Conservation (phyloP, 2,888 invertebrate genomes). For the Chaetoderma sp. region DNA sequence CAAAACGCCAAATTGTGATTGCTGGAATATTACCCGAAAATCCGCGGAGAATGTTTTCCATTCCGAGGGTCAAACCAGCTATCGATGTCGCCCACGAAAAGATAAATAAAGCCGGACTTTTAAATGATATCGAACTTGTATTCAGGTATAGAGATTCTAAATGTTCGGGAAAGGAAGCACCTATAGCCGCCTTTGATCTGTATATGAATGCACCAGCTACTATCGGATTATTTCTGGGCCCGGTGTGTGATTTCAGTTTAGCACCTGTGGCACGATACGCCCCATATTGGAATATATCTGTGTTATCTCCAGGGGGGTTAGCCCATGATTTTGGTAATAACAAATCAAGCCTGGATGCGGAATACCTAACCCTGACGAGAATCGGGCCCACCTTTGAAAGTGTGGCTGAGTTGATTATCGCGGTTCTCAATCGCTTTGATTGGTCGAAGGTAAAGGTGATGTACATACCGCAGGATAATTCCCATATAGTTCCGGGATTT, state of each 20-base stretch:
- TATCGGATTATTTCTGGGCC: slow-evolving; percentile 56
- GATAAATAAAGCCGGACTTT: slow-evolving; percentile 24
- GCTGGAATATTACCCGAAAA: slow-evolving; percentile 20
- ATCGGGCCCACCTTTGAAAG: slow-evolving; percentile 52
- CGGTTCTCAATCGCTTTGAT: slow-evolving; percentile 29
- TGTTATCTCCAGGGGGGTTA: slow-evolving; percentile 77
- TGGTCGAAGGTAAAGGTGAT: slow-evolving; percentile 73
- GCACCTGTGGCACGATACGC: slow-evolving; percentile 90
- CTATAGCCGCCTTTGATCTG: slow-evolving; percentile 56
- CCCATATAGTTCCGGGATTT: slow-evolving; percentile 77
- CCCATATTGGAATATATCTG: slow-evolving; percentile 91
- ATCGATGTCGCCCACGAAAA: slow-evolving; percentile 47
- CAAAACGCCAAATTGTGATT: slow-evolving; percentile 12
- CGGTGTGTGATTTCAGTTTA: slow-evolving; percentile 75
- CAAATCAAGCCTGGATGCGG: slow-evolving; percentile 34
- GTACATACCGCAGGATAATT: slow-evolving; percentile 81
- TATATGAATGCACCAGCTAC: slow-evolving; percentile 43
- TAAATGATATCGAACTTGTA: slow-evolving; percentile 32
- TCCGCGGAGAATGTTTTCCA: slow-evolving; percentile 42
- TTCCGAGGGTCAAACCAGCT: slow-evolving; percentile 43
- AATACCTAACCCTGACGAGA: slow-evolving; percentile 48
- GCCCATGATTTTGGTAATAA: slow-evolving; percentile 59
- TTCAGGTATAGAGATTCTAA: slow-evolving; percentile 51
- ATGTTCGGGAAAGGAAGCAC: slow-evolving; percentile 49
- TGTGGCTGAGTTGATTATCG: slow-evolving; percentile 32